Evolutionary conservation across 2,888 invertebrate species (phyloP).

Genomic region (Erebia epiphron): DNA sequence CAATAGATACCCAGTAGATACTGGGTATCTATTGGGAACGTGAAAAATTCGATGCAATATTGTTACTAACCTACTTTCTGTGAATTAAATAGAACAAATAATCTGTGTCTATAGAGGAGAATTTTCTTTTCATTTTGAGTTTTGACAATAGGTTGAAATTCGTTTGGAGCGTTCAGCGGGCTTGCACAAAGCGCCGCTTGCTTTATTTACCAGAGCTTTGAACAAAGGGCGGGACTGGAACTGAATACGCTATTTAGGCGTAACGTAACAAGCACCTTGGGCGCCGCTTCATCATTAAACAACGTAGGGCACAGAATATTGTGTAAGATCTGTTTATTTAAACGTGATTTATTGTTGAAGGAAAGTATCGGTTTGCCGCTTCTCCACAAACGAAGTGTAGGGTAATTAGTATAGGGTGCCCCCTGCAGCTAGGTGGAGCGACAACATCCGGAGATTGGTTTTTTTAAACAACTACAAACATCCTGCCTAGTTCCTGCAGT

Average conservation of each 20-base stretch:
- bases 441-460: too few relatives aligned
- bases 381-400: too few relatives aligned
- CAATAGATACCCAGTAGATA: too few relatives aligned
- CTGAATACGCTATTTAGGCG: conserved; percentile 29
- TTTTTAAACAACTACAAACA: too few relatives aligned
- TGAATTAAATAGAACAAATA: conserved; percentile 1
- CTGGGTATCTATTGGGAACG: not conserved
- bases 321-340: too few relatives aligned
- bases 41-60: not conserved
- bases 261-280: not conserved
- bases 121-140: conserved; percentile 3
- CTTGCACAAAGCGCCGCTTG: conserved; percentile 22
- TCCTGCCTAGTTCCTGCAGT: too few relatives aligned
- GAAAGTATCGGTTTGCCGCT: too few relatives aligned
- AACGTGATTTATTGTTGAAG: too few relatives aligned
- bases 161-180: conserved; percentile 12
- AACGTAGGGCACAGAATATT: too few relatives aligned
- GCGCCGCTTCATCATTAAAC: conserved; percentile 4
- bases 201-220: conserved; percentile 24
- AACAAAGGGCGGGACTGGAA: conserved; percentile 28
- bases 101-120: conserved; percentile 1
- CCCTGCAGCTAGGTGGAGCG: too few relatives aligned
- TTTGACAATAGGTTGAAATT: conserved; percentile 20
- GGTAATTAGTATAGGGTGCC: too few relatives aligned
- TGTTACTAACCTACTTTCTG: not conserved